Conservation (phyloP, 2,797 vertebrate species). For the Manis crassicaudata region DNA sequence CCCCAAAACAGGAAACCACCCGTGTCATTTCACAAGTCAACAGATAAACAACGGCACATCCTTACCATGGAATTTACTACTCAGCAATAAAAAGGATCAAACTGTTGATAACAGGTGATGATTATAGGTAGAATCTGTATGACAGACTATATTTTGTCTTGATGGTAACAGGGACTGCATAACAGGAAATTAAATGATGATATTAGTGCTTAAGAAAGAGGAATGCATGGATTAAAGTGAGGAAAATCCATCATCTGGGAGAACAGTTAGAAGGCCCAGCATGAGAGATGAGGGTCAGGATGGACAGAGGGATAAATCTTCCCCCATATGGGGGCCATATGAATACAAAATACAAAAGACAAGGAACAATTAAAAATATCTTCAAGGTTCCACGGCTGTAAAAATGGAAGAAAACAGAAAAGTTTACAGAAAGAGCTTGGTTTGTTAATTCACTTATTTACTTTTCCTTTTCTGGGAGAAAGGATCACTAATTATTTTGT, state of each 20-base stretch:
- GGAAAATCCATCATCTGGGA: background rate
- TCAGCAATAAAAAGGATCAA: background rate
- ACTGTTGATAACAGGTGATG: background rate
- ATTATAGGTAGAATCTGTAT: background rate
- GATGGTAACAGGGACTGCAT: background rate
- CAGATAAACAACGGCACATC: background rate
- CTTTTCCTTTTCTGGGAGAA: constrained; percentile 7
- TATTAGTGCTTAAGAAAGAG: background rate
- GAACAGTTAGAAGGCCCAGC: background rate
- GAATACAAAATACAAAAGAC: background rate
- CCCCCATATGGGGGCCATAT: background rate
- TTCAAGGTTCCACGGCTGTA: background rate
- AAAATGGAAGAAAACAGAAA: constrained; percentile 19
- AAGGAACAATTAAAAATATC: background rate
- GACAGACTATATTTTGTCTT: background rate
- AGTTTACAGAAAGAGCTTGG: background rate
- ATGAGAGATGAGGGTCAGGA: background rate
- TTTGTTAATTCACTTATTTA: background rate
- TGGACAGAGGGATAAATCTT: background rate
- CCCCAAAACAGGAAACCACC: background rate
- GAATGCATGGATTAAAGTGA: background rate
- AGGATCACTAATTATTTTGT: background rate
- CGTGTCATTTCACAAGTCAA: background rate
- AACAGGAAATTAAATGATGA: background rate
- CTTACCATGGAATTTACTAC: background rate